phyloP scores from a whole-genome alignment of 2,797 vertebrate genomes.

The Mergus octosetaceus region DNA sequence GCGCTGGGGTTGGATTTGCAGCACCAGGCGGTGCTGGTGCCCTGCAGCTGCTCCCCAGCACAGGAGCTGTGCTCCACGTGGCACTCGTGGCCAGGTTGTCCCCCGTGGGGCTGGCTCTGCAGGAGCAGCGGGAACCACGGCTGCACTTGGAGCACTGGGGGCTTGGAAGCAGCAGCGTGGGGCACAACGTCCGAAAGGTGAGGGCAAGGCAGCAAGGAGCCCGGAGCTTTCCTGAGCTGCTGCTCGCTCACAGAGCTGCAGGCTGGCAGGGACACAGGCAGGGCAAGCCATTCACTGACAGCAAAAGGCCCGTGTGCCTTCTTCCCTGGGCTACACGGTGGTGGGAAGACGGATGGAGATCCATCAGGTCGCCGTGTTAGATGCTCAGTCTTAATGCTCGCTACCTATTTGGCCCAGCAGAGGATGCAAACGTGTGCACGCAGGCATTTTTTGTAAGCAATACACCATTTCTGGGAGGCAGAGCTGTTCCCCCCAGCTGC shows the following conservation, averaged over 20 bases:
- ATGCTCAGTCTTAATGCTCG: neutral
- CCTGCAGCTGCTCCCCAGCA: neutral
- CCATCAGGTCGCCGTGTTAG: neutral
- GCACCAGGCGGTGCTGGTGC: neutral
- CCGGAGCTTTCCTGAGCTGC: neutral
- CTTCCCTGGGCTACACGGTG: neutral
- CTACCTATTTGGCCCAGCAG: neutral
- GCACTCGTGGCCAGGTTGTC: neutral
- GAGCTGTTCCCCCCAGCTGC: neutral
- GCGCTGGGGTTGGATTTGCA: neutral
- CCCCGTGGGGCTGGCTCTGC: neutral
- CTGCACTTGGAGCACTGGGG: rapidly evolving
- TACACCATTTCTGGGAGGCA: neutral
- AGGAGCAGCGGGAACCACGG: neutral
- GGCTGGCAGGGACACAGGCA: neutral
- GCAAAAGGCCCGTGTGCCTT: neutral
- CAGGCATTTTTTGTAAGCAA: neutral
- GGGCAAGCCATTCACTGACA: neutral
- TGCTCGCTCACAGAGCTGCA: neutral
- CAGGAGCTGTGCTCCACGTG: neutral
- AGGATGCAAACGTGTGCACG: neutral
- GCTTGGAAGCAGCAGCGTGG: neutral
- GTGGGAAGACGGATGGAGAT: neutral
- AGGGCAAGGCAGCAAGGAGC: rapidly evolving
- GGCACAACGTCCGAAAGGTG: neutral